Conservation (phyloP, 2,888 invertebrate species). For the Diaperis boleti region DNA sequence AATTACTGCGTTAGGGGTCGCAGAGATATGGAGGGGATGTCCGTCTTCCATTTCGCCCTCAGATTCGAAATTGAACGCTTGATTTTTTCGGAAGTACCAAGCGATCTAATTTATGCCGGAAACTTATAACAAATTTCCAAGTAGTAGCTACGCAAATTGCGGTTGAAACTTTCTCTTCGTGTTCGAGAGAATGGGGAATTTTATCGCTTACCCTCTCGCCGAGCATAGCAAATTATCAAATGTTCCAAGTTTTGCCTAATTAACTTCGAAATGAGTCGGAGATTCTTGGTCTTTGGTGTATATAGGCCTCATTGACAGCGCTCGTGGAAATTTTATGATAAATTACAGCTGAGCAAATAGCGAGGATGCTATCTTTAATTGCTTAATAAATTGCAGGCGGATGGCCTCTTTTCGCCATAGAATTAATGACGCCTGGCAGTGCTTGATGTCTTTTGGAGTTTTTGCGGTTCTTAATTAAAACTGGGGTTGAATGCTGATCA, state of each 20-base stretch:
- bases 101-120: constrained; percentile 61
- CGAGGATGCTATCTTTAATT: constrained; percentile 38
- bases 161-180: constrained; percentile 60
- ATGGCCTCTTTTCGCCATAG: constrained; percentile 20
- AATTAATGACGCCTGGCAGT: constrained; percentile 26
- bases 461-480: constrained; percentile 37
- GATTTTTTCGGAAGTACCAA: constrained; percentile 14
- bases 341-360: constrained; percentile 46
- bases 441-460: constrained; percentile 10
- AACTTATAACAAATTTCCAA: constrained; percentile 63
- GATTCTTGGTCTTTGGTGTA: constrained; percentile 52
- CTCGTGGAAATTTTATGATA: constrained; percentile 46
- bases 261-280: constrained; percentile 62
- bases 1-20: constrained; percentile 51
- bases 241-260: constrained; percentile 63
- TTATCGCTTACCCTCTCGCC: constrained; percentile 58
- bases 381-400: constrained; percentile 39
- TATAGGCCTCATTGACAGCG: constrained; percentile 45
- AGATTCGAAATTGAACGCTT: constrained; percentile 17
- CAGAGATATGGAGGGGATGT: neutral
- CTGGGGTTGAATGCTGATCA: constrained; percentile 21
- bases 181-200: constrained; percentile 54
- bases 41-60: constrained; percentile 1
- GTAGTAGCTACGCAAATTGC: constrained; percentile 61
- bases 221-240: constrained; percentile 60